phyloP scores from a whole-genome alignment of 2,113 vertebrate species.

The Dendropsophus ebraccatus region DNA sequence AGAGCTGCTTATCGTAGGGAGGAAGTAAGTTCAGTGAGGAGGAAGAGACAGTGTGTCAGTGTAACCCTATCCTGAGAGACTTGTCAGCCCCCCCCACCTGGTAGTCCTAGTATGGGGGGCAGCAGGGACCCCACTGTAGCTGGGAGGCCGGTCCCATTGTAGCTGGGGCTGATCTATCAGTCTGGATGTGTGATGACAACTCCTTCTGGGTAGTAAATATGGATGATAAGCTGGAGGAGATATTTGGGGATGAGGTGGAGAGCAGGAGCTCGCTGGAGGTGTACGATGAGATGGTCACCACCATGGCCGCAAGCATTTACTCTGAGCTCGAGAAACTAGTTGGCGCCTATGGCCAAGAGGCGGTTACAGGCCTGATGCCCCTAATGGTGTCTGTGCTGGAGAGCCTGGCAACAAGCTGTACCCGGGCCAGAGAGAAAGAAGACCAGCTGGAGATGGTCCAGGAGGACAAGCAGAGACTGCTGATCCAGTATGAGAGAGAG shows the following conservation, averaged over 20 bases:
- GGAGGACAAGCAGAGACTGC: conserved; percentile 44
- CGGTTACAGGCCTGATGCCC: conserved; percentile 60
- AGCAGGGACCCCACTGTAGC: too few species aligned
- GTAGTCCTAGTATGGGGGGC: too few species aligned
- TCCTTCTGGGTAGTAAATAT: not conserved
- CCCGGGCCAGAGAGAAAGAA: conserved; percentile 50
- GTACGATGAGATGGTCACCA: conserved; percentile 60
- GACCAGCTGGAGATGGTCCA: conserved; percentile 45
- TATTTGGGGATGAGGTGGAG: conserved; percentile 52
- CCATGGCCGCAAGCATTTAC: conserved; percentile 57
- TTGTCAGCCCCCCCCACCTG: too few species aligned
- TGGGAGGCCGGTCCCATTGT: too few species aligned
- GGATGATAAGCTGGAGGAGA: conserved; percentile 56
- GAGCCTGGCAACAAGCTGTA: conserved; percentile 48
- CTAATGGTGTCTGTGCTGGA: conserved; percentile 60
- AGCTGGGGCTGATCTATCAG: too few species aligned
- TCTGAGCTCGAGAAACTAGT: conserved; percentile 60
- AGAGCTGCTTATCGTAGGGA: not conserved
- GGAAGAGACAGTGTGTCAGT: not conserved
- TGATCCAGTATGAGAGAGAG: conserved; percentile 58
- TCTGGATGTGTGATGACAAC: not conserved
- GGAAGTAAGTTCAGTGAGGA: not conserved
- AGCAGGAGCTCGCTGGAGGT: not conserved
- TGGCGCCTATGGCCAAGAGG: conserved; percentile 47
- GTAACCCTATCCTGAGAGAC: too few species aligned